Conservation (phyloP, 2,113 vertebrate genomes). For the Galemys pyrenaicus region DNA sequence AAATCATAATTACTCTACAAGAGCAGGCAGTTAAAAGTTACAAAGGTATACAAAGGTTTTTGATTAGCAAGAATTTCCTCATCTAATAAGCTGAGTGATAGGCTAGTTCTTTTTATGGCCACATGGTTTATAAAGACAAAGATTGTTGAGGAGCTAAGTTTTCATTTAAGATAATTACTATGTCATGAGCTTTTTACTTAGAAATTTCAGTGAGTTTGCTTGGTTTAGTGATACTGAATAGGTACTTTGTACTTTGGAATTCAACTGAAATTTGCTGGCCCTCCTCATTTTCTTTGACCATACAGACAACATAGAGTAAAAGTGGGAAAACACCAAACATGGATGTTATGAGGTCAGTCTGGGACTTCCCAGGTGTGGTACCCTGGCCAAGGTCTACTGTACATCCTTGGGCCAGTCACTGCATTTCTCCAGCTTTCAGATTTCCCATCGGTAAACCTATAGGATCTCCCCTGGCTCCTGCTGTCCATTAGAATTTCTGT, state of each 20-base stretch:
- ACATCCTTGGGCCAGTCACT: not conserved
- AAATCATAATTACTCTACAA: not conserved
- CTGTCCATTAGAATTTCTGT: not conserved
- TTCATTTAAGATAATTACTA: conserved; percentile 15
- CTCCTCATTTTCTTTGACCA: not conserved
- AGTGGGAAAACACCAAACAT: not conserved
- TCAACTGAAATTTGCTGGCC: not conserved
- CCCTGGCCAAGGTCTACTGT: not conserved
- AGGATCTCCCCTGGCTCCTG: not conserved
- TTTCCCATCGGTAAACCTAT: not conserved
- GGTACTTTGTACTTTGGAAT: not conserved
- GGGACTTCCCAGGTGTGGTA: not conserved
- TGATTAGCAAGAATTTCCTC: not conserved
- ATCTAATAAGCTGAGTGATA: not conserved
- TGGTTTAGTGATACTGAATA: not conserved
- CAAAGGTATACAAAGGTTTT: not conserved
- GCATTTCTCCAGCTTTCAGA: not conserved
- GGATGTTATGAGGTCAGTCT: not conserved
- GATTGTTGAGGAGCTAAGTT: conserved; percentile 15
- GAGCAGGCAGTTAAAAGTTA: not conserved
- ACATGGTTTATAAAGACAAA: not conserved
- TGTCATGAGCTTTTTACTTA: not conserved
- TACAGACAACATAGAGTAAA: not conserved
- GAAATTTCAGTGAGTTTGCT: conserved; percentile 15
- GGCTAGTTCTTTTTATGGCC: not conserved